Conservation (phyloP, 2,888 invertebrate genomes). For the Thereva nobilitata region DNA sequence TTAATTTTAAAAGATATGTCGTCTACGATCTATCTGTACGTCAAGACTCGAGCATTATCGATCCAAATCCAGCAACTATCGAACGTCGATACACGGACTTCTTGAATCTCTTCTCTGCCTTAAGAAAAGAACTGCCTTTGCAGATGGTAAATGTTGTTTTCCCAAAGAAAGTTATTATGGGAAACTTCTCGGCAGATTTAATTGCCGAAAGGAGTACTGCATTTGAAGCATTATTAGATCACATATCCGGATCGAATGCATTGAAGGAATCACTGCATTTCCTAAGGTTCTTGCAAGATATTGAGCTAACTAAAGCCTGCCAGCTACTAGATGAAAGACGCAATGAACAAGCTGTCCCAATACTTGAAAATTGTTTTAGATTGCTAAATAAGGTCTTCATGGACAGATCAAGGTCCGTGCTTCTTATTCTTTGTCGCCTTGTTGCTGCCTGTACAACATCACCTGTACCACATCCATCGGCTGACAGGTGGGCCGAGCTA, state of each 20-base stretch:
- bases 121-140: conserved; percentile 65
- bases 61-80: conserved; percentile 67
- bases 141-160: conserved; percentile 63
- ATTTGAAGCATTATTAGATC: conserved; percentile 66
- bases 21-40: conserved; percentile 70
- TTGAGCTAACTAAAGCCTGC: conserved; percentile 67
- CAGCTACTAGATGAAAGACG: conserved; percentile 64
- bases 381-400: conserved; percentile 66
- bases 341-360: conserved; percentile 65
- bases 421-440: conserved; percentile 69
- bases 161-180: conserved; percentile 71
- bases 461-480: conserved; percentile 63
- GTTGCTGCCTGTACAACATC: conserved; percentile 63
- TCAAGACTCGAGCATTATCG: conserved; percentile 62
- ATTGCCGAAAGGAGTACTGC: conserved; percentile 68
- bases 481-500: conserved; percentile 70
- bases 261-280: conserved; percentile 65
- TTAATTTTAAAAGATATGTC: conserved; percentile 66
- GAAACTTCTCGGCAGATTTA: conserved; percentile 71
- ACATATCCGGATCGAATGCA: conserved; percentile 62
- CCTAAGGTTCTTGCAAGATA: conserved; percentile 67
- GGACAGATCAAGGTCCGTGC: conserved; percentile 69
- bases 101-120: conserved; percentile 65
- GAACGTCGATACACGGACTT: conserved; percentile 76
- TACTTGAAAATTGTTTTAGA: conserved; percentile 71